These are phyloP conservation scores for Beris morrisii DNA, from an alignment of 2,888 invertebrate species.

Conservation along the genomic window DNA sequence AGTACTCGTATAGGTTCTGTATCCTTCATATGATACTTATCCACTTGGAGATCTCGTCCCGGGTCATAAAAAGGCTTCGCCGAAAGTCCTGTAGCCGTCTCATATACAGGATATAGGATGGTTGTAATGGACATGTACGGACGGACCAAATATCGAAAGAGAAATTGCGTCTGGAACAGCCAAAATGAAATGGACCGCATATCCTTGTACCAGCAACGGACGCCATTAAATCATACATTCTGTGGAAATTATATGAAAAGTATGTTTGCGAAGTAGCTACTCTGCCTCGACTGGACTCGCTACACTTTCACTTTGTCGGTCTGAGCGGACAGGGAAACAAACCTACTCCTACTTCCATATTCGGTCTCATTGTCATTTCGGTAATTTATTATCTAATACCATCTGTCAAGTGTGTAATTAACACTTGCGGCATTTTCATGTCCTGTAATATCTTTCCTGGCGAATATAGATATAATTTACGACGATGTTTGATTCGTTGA, in stretches of 20 bases:
- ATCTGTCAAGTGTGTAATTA: slow-evolving; percentile 39
- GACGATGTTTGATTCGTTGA: too few relatives aligned
- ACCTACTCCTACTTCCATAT: slow-evolving; percentile 31
- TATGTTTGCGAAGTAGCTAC: neutral
- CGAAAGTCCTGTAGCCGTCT: slow-evolving; percentile 15
- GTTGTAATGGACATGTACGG: neutral
- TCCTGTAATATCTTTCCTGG: slow-evolving; percentile 8
- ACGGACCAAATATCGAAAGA: slow-evolving; percentile 29
- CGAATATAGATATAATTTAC: too few relatives aligned
- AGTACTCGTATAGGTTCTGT: slow-evolving; percentile 6
- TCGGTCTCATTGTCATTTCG: slow-evolving; percentile 33
- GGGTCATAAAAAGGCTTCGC: slow-evolving; percentile 26
- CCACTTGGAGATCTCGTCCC: slow-evolving; percentile 21
- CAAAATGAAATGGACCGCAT: slow-evolving; percentile 24
- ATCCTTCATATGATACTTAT: slow-evolving; percentile 10
- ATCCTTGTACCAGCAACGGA: slow-evolving; percentile 24
- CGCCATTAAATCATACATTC: slow-evolving; percentile 36
- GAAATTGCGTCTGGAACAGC: slow-evolving; percentile 24
- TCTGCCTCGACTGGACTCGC: neutral
- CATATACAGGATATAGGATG: slow-evolving; percentile 7
- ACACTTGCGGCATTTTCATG: slow-evolving; percentile 39
- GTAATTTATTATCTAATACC: slow-evolving; percentile 37
- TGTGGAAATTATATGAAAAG: slow-evolving; percentile 27
- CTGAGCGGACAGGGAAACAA: slow-evolving; percentile 10
- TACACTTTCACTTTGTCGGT: slow-evolving; percentile 21